Base-by-base conservation (phyloP, 2,113 vertebrate species). In the Platanista minor region DNA sequence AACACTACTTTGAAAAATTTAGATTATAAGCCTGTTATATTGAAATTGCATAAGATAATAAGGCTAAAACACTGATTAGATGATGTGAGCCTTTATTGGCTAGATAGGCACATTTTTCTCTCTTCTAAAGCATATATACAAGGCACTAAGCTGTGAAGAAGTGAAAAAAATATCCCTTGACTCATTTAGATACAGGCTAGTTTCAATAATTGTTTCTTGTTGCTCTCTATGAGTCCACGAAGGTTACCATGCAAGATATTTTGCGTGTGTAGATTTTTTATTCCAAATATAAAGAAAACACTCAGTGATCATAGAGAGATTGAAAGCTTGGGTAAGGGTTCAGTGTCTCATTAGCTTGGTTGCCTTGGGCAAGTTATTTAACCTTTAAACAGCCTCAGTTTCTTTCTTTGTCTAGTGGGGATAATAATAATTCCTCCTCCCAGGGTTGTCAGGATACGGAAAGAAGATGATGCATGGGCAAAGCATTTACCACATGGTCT, bases 31-130 rank as follows among this genome's bases (percentile, higher is more conserved):
- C 31, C 83, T 86, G 3, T n/a, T 88, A 41, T 11, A 43, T 43
- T 82, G 7, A 72, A 75, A 69, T 83, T 57, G 21, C 2, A 21
- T 59, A 52, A n/a, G 52, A 39, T 72, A 59, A 71, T 71, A 66
- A 62, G 59, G 12, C n/a, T 96, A n/a, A 91, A 86, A 52, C 69
- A 82, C 75, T 87, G 87, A n/a, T 39, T 27, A 95, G 87, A 64
- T 69, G 52, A 15, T 86, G 11, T 72, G 25, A 11, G 43, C 85
- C 33, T 59, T 71, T 71, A 84, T 23, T 74, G n/a, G 14, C 54
- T 62, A 36, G 29, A 13, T 25, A 67, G 29, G 17, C 25, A 69
- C n/a, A 13, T 66, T 67, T 46, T 41, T 2, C 31, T 5, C 43
- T 81, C 12, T 85, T 84, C 90, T 81, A 46, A 75, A 92, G 29